Conservation (phyloP, 1,140 invertebrate genomes). For the Drosophila nebulosa region DNA sequence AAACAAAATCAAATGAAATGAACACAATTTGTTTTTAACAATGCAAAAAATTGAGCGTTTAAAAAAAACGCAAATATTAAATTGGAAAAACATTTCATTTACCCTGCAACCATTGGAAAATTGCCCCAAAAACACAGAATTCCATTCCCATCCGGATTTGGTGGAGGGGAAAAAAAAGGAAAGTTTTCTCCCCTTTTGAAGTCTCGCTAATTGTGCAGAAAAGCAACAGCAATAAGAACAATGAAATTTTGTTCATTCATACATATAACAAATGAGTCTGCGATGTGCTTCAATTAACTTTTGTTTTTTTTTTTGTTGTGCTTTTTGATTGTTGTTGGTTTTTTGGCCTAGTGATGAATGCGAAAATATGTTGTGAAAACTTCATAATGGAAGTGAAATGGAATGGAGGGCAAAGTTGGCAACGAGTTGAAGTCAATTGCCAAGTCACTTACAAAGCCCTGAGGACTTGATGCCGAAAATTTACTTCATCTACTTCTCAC, state of each 20-base stretch:
- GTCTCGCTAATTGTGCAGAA: conserved; percentile 63
- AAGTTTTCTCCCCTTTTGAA: conserved; percentile 26
- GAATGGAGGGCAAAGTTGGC: conserved; percentile 45
- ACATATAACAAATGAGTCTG: conserved; percentile 68
- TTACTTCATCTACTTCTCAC: not conserved
- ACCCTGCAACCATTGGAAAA: not conserved
- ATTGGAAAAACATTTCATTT: not conserved
- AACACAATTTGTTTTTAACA: no score
- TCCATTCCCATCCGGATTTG: no score
- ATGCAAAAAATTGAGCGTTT: no score
- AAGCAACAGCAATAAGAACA: conserved; percentile 52
- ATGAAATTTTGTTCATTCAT: not conserved
- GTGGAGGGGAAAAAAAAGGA: conserved; percentile 25
- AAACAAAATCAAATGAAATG: no score
- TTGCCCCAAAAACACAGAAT: conserved; percentile 61
- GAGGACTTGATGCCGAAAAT: not conserved
- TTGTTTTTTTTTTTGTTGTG: conserved; percentile 10
- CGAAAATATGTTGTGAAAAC: conserved; percentile 72
- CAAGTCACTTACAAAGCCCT: conserved; percentile 30
- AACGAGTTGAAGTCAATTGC: conserved; percentile 52
- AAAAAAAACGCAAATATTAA: not conserved
- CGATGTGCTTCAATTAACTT: conserved; percentile 67
- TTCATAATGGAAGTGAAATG: conserved; percentile 73
- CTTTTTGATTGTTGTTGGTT: not conserved
- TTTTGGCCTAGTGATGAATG: conserved; percentile 70